These are phyloP conservation scores for Drosophila pseudoobscura DNA, from an alignment of 1,140 invertebrate genomes.

Conservation along the genomic window DNA sequence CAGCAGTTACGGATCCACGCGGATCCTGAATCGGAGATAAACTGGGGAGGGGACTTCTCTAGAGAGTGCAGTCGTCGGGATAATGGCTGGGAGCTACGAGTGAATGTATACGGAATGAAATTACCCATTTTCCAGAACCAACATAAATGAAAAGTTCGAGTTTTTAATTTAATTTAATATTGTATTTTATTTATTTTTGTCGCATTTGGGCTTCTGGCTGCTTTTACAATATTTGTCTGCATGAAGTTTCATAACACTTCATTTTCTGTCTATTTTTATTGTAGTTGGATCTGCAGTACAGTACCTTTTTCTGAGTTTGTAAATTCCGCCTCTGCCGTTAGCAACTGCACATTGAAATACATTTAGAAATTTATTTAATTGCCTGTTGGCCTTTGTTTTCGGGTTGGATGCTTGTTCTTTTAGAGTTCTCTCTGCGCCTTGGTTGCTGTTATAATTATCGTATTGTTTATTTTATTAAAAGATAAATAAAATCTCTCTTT, in stretches of 20 bases:
- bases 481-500: slow-evolving; percentile 38
- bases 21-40: slow-evolving; percentile 57
- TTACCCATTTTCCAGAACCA: slow-evolving; percentile 2
- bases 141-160: slow-evolving; percentile 33
- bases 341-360: slow-evolving; percentile 25
- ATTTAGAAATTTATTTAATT: slow-evolving; percentile 37
- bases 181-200: slow-evolving; percentile 76
- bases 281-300: slow-evolving; percentile 30
- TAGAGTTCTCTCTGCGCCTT: slow-evolving; percentile 33
- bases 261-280: slow-evolving; percentile 43
- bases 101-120: slow-evolving; percentile 5
- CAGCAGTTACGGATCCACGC: slow-evolving; percentile 32
- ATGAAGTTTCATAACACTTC: slow-evolving; percentile 67
- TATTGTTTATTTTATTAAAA: slow-evolving; percentile 43
- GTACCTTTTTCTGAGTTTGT: slow-evolving; percentile 27
- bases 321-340: slow-evolving; percentile 19
- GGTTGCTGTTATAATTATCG: slow-evolving; percentile 8
- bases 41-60: slow-evolving; percentile 1
- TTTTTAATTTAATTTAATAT: slow-evolving; percentile 70
- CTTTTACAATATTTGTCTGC: slow-evolving; percentile 79
- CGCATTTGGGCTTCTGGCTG: slow-evolving; percentile 59
- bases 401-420: not conserved
- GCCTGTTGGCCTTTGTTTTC: slow-evolving; percentile 6
- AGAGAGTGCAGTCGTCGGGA: slow-evolving; percentile 22
- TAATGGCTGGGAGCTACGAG: not conserved